These are phyloP conservation scores for Schizothorax lantsangensis DNA, from an alignment of 2,797 vertebrate genomes.

Conservation along the genomic window DNA sequence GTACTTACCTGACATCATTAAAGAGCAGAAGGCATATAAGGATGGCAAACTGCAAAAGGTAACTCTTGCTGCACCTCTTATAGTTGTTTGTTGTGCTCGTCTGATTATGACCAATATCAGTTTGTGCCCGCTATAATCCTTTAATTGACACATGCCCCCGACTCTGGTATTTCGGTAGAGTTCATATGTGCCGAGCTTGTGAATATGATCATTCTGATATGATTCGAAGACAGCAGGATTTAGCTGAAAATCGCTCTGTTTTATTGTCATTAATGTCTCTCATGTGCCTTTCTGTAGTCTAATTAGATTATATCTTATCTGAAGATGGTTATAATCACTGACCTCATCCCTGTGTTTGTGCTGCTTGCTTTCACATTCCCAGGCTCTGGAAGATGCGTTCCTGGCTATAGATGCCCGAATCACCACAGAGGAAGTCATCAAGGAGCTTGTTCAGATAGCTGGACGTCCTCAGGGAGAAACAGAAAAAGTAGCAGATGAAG, in stretches of 20 bases:
- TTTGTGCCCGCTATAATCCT: neutral
- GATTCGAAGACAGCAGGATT: neutral
- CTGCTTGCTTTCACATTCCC: neutral
- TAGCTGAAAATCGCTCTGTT: neutral
- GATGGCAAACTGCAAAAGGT: slow-evolving; percentile 98
- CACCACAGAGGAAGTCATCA: slow-evolving; percentile 94
- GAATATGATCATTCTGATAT: neutral
- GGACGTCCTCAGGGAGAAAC: slow-evolving; percentile 89
- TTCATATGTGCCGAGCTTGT: neutral
- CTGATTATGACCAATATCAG: neutral
- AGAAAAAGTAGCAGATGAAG: slow-evolving; percentile 95
- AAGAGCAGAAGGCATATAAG: slow-evolving; percentile 95
- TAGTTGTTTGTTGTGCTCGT: neutral
- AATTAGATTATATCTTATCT: neutral
- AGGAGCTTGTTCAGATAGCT: slow-evolving; percentile 93
- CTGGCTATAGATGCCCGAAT: slow-evolving; percentile 92
- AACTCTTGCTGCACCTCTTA: neutral
- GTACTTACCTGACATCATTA: slow-evolving; percentile 96
- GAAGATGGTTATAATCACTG: too few relatives aligned
- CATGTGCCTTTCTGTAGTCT: neutral
- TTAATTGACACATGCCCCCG: neutral
- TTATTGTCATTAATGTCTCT: too few relatives aligned
- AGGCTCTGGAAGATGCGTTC: slow-evolving; percentile 98
- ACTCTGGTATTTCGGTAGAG: neutral
- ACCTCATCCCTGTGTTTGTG: neutral